Evolutionary conservation across 2,888 invertebrate species (phyloP), one percentile per base, ranked within the genome.

Genomic region (Galerucella pusilla): DNA sequence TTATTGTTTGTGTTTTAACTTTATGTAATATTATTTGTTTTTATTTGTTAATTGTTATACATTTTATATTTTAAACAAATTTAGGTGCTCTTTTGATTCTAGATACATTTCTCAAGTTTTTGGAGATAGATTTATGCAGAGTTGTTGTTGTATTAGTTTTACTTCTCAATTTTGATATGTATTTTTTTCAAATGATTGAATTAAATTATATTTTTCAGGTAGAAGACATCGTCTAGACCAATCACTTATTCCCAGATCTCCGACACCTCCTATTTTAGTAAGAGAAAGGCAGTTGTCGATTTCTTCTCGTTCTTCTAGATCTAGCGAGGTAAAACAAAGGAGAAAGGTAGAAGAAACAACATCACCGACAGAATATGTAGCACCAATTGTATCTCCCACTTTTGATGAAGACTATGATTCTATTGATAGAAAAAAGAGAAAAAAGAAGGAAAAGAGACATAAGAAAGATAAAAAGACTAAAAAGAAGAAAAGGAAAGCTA

Each of bases 371-470:
- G 85, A 84, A 20, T 84, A 83, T 74, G 79, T 82, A 28, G 75
- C 75, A 9, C 70, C 75, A 0, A 54, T 66, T 10, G 77, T 75
- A 5, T 84, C 86, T 14, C 85, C 86, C 1, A 68, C 77, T 6
- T 83, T 82, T 67, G 85, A 86, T 6, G 90, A 90, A 71, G 90
- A 90, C 78, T 90, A 90, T 74, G 90, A 91, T 57, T 89, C 80
- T 2, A 60, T 73, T 2, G 82, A 83, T 14, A 81, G 80, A 73
- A 82, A 80, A 49, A 85, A 85, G 68, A 81, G 89, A 72, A 90
- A 90, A 79, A 91, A 91, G 80, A 91, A 91, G 83, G 93, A 94
- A 64, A 94, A 94, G 84, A 92, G 93, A 86, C 94, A 93, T 86
- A 94, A 94, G 85, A 88, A 88, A 78, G 89, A 90, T 73, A 86